phyloP scores from a whole-genome alignment of 2,888 invertebrate genomes.

The Lasioglossum morio region DNA sequence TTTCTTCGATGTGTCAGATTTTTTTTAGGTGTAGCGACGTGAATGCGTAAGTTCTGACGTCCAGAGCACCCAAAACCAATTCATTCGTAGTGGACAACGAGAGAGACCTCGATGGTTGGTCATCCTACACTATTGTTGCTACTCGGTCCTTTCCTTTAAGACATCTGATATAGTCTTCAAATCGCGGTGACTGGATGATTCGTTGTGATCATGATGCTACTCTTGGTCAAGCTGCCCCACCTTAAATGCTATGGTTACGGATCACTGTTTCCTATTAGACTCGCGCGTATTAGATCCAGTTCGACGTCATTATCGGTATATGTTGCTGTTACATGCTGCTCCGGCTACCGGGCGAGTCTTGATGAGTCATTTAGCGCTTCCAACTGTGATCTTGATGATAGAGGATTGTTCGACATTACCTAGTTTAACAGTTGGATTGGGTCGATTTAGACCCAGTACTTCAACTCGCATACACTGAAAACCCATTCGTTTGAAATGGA shows the following conservation, averaged over 20 bases:
- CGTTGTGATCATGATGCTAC: not conserved
- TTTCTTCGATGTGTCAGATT: too few relatives aligned
- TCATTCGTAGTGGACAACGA: too few relatives aligned
- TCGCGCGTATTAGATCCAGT: slow-evolving; percentile 4
- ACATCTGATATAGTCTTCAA: not conserved
- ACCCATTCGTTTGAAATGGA: not conserved
- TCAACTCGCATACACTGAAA: not conserved
- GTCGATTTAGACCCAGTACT: not conserved
- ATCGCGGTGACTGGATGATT: slow-evolving; percentile 3
- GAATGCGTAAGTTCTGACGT: too few relatives aligned
- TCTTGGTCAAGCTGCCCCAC: slow-evolving; percentile 19
- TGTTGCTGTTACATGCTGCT: not conserved
- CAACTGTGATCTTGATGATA: not conserved
- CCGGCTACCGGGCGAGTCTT: not conserved
- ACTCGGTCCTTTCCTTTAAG: not conserved
- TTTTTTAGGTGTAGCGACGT: too few relatives aligned
- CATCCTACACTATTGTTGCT: not conserved
- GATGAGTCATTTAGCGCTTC: not conserved
- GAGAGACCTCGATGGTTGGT: too few relatives aligned
- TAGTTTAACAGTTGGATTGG: too few relatives aligned
- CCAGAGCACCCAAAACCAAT: too few relatives aligned
- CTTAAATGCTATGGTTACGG: slow-evolving; percentile 38
- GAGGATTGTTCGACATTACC: too few relatives aligned
- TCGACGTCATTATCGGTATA: not conserved
- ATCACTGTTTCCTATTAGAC: slow-evolving; percentile 52